Conservation (phyloP, 2,113 vertebrate species). For the Notothenia rossii region DNA sequence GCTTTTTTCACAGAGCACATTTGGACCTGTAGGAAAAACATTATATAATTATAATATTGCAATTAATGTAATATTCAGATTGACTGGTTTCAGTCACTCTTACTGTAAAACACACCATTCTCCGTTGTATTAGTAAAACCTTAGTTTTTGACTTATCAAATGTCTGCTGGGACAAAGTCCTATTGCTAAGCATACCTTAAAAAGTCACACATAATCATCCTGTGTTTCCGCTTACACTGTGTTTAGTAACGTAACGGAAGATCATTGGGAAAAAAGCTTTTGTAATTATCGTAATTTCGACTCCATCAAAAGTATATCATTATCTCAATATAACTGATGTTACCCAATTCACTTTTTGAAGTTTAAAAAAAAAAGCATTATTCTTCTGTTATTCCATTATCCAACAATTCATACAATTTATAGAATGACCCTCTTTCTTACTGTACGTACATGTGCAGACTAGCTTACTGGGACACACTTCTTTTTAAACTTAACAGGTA, state of each 20-base stretch:
- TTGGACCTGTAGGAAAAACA: too few species aligned
- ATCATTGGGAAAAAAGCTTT: neutral
- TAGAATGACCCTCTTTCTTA: neutral
- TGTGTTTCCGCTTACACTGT: neutral
- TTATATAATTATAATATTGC: too few species aligned
- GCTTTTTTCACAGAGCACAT: too few species aligned
- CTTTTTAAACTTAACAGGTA: neutral
- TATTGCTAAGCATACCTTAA: slow-evolving; percentile 13
- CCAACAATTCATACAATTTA: neutral
- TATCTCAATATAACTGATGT: neutral
- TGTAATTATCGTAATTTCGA: neutral
- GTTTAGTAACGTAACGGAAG: too few species aligned
- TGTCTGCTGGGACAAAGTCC: too few species aligned
- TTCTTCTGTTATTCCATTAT: neutral
- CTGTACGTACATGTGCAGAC: too few species aligned
- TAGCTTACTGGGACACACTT: neutral
- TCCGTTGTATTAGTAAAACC: too few species aligned
- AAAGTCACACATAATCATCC: neutral
- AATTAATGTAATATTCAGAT: too few species aligned
- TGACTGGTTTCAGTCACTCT: too few species aligned
- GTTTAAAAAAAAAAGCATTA: slow-evolving; percentile 12
- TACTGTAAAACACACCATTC: too few species aligned
- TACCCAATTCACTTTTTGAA: neutral
- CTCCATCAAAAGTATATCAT: neutral
- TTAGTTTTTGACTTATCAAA: too few species aligned